Percentiles rank a stretch among this genome's conserved stretches.
These are phyloP conservation scores for Heliconius charithonia DNA, from an alignment of 2,888 invertebrate species.

Conservation along the genomic window DNA sequence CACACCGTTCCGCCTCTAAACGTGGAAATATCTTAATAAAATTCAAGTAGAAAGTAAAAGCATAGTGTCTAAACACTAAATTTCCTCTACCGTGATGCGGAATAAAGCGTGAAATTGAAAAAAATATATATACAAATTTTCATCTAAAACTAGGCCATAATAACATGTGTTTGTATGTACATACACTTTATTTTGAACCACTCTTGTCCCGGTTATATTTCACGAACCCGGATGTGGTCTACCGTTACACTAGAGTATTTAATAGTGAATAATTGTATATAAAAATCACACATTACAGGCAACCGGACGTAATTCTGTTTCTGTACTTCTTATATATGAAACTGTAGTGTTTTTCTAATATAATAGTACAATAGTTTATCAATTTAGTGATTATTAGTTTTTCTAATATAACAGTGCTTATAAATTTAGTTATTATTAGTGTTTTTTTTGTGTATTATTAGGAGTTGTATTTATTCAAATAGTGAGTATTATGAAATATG, in stretches of 20 bases:
- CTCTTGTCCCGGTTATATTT: slow-evolving; percentile 56
- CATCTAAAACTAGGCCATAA: neutral
- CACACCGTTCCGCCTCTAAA: too few relatives aligned
- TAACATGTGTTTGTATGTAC: neutral
- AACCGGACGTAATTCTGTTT: slow-evolving; percentile 16
- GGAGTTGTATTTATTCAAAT: neutral
- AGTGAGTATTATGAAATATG: neutral
- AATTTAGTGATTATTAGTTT: slow-evolving; percentile 9
- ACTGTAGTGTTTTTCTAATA: neutral
- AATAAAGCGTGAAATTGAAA: neutral
- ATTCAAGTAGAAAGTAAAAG: too few relatives aligned
- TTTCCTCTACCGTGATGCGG: neutral
- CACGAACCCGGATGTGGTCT: slow-evolving; percentile 67
- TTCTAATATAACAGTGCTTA: neutral
- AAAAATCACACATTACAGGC: slow-evolving; percentile 46
- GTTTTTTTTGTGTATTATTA: neutral
- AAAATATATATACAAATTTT: neutral
- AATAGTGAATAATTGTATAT: slow-evolving; percentile 53
- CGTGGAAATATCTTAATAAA: too few relatives aligned
- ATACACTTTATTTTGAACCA: slow-evolving; percentile 47
- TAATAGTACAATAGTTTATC: neutral
- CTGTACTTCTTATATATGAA: neutral
- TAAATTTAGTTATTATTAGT: neutral
- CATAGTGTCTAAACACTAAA: too few relatives aligned
- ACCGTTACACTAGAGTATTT: slow-evolving; percentile 62